Conservation (phyloP, 1,140 invertebrate genomes). For the Zelostemma sp. region DNA sequence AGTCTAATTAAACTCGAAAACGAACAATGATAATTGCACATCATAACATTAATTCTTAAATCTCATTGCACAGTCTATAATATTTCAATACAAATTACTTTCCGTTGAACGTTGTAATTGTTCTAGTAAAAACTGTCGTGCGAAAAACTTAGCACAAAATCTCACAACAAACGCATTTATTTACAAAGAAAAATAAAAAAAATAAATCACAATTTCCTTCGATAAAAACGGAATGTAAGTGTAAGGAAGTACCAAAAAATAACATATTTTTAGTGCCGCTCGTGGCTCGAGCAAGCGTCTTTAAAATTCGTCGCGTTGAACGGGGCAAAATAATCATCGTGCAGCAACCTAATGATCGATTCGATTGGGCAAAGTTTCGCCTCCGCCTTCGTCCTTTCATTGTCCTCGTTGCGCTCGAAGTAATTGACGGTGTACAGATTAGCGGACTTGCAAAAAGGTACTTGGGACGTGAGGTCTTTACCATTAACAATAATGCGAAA, state of each 20-base stretch:
- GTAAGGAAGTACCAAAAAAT: too few relatives aligned
- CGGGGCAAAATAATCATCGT: constrained; percentile 85
- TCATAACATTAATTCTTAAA: too few relatives aligned
- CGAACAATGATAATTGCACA: too few relatives aligned
- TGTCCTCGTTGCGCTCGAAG: constrained; percentile 57
- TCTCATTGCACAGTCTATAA: too few relatives aligned
- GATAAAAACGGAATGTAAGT: neutral
- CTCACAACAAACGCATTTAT: too few relatives aligned
- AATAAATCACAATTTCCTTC: neutral
- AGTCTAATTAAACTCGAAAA: too few relatives aligned
- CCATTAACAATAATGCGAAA: constrained; percentile 90
- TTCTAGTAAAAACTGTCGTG: too few relatives aligned
- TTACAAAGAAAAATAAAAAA: too few relatives aligned
- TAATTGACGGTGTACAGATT: constrained; percentile 68
- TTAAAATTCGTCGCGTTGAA: constrained; percentile 89
- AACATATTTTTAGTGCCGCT: too few relatives aligned
- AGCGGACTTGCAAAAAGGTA: constrained; percentile 82
- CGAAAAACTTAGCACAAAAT: too few relatives aligned
- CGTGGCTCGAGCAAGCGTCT: constrained; percentile 78
- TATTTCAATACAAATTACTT: too few relatives aligned
- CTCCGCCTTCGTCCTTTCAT: constrained; percentile 60
- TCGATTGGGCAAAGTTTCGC: constrained; percentile 84
- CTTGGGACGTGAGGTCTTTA: constrained; percentile 83
- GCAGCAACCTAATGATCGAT: constrained; percentile 85
- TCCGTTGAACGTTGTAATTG: too few relatives aligned